Base-by-base conservation (phyloP, 2,888 invertebrate genomes). In the Ryuthela nishihirai region DNA sequence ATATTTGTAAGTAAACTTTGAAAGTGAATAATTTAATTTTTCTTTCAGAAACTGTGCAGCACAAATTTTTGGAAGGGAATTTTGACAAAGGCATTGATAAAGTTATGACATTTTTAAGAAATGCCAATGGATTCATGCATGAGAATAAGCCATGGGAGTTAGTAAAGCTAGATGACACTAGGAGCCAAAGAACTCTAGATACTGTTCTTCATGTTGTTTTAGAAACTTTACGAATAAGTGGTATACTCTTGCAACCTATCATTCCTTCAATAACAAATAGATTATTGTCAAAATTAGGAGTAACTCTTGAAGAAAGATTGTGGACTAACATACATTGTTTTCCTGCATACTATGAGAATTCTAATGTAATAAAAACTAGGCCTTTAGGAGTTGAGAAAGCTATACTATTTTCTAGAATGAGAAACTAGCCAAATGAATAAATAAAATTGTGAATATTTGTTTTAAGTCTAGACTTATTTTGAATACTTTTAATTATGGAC, bases 121-220 rank as follows among this genome's bases (percentile, higher is more conserved):
- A 82, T 24, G 84, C 88, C 17, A 98, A 99, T 77, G 77, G 82
- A 59, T 89, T 94, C 79, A 85, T 98, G 69, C 88, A 95, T 70
- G 77, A 83, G 3, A 80, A 84, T 67, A 85, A 87, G 72, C 97
- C 97, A 0, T 99, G 98, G 98, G 82, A 85, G 66, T 78, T 97
- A 56, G 82, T 79, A 48, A 87, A 88, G 70, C 66, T 67, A 1
- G 74, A 77, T 0, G 76, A 80, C 38, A 47, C 65, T 3, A 70
- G 73, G 21, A 64, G 70, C 12, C 72, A 77, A 20, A 77, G 80
- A 38, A 78, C 83, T 68, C 74, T 91, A 2, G 80, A 85, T 69
- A 82, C 83, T 15, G 82, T 93, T 44, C 78, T 97, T 53, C 86
- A 88, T 71, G 74, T 95, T 39, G 84, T 88, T 20, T 78, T 95